phyloP scores from a whole-genome alignment of 2,797 vertebrate genomes.

The Myiotriccus ornatus region DNA sequence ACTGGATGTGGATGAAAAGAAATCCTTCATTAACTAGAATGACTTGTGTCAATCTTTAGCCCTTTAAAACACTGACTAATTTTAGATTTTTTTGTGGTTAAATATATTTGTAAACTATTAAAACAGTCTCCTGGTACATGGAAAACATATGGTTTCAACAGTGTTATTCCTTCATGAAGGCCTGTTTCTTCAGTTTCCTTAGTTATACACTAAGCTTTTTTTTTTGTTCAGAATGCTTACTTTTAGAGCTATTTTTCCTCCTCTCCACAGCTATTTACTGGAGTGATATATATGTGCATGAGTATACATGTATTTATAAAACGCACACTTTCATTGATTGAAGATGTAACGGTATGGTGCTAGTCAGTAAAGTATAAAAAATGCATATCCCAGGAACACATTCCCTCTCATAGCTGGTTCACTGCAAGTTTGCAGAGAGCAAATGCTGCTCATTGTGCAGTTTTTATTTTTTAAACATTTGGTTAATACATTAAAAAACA shows the following conservation, averaged over 20 bases:
- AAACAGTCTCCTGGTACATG: constrained; percentile 25
- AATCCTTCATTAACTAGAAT: constrained; percentile 51
- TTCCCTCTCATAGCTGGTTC: background rate
- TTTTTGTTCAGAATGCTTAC: constrained; percentile 36
- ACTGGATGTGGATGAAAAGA: constrained; percentile 60
- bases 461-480: background rate
- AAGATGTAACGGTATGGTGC: background rate
- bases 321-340: background rate
- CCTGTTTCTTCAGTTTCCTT: constrained; percentile 48
- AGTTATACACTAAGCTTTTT: constrained; percentile 29
- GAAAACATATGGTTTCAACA: constrained; percentile 71
- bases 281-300: background rate
- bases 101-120: constrained; percentile 71
- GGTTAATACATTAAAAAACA: background rate
- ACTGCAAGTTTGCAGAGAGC: background rate
- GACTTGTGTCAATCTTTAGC: constrained; percentile 61
- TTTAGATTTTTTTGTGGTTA: constrained; percentile 71
- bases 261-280: constrained; percentile 50
- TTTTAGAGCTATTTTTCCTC: constrained; percentile 40
- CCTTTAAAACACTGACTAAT: constrained; percentile 61
- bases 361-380: background rate
- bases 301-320: background rate
- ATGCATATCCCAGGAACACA: background rate
- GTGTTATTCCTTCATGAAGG: constrained; percentile 51
- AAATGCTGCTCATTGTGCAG: background rate